Percentiles rank a stretch among this genome's conserved stretches.
Evolutionary conservation across 2,113 vertebrate species (phyloP).

Genomic region (Meriones unguiculatus): DNA sequence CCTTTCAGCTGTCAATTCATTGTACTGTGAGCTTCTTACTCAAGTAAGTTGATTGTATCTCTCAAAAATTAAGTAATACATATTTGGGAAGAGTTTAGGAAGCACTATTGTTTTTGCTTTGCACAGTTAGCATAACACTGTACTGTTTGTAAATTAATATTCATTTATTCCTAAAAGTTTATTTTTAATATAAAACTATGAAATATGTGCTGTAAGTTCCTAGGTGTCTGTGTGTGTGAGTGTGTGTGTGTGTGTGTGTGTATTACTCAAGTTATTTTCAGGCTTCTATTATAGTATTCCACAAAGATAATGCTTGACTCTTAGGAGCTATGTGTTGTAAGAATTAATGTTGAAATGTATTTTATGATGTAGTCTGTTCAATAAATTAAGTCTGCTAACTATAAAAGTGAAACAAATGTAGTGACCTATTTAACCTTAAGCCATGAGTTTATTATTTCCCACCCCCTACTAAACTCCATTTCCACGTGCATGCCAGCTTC

Average conservation of each 20-base stretch:
- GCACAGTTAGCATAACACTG: not conserved
- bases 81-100: not conserved
- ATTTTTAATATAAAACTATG: not conserved
- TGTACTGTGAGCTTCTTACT: not conserved
- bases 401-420: slow-evolving; percentile 25
- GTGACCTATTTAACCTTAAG: not conserved
- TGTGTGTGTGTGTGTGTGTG: too few relatives aligned
- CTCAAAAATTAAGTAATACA: not conserved
- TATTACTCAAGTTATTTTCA: not conserved
- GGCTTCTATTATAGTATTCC: not conserved
- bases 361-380: not conserved
- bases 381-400: not conserved
- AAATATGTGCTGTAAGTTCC: not conserved
- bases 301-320: not conserved
- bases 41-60: not conserved
- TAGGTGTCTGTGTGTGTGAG: not conserved
- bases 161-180: not conserved
- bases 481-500: not conserved
- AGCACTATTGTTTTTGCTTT: not conserved
- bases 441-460: not conserved
- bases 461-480: not conserved
- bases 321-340: not conserved
- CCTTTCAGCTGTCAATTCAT: not conserved
- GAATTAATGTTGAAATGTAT: not conserved
- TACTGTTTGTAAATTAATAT: not conserved